Base-by-base conservation (phyloP, 2,797 vertebrate species). In the Gobio occitaniae region DNA sequence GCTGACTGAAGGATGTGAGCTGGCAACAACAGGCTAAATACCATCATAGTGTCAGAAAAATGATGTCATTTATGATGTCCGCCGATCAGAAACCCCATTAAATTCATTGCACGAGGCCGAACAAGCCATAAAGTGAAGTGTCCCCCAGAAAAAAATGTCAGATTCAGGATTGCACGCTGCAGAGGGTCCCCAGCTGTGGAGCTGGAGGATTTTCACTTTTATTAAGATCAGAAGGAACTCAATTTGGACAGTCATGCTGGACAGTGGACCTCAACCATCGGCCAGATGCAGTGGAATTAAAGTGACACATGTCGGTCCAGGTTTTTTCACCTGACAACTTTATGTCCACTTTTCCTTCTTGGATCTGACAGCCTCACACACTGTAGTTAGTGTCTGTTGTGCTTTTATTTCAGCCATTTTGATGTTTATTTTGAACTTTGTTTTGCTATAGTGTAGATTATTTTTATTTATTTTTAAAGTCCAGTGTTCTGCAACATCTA, bases 291-390 rank as follows among this genome's bases (percentile, higher is more conserved):
- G 71, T n/a, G 74, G 91, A 94, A 92, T 93, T 89, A 93, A 92
- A 93, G 93, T 92, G 93, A 93, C 94, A 94, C 89, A 92, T 93
- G 94, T 94, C 93, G 79, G 90, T 88, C 78, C 87, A 89, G 90
- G 91, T 94, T 92, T 91, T 84, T 90, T 93, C 92, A 94, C 92
- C 92, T 91, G 92, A 93, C 92, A 91, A 90, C 89, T 89, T 80
- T 87, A 87, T 90, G 86, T 87, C 78, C 88, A 79, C 91, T 83
- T 85, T 90, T 84, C 84, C 91, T 86, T 88, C 89, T 89, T 69
- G 70, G 87, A 75, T 86, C 87, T 91, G 91, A 92, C 90, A 92
- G 86, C 59, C 61, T 84, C 87, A 87, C 86, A 90, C 89, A 88
- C 82, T 87, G 79, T 70, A 66, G 86, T 88, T 88, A 84, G 65